Evolutionary conservation across 1,140 invertebrate genomes (phyloP).

Genomic region (Stratiolaelaps scimitus): DNA sequence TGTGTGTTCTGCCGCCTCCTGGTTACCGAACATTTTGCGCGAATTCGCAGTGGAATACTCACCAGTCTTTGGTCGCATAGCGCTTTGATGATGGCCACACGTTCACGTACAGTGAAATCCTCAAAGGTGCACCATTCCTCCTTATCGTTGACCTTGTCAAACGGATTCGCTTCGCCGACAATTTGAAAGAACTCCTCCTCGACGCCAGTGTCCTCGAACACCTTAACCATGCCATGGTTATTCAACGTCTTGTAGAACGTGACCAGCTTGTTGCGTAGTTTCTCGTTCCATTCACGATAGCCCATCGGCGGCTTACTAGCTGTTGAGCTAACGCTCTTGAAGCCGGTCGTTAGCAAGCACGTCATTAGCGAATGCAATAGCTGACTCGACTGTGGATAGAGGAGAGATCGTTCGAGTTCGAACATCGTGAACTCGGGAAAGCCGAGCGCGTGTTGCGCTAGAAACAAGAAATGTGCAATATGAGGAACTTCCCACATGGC

Average conservation of each 20-base stretch:
- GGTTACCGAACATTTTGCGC: no score
- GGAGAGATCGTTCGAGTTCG: constrained; percentile 50
- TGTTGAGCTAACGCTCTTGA: constrained; percentile 16
- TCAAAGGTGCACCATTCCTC: constrained; percentile 19
- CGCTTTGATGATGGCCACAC: constrained; percentile 20
- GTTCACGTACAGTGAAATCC: not conserved
- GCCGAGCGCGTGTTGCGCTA: constrained; percentile 45
- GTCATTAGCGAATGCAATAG: constrained; percentile 50
- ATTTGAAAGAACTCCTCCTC: constrained; percentile 7
- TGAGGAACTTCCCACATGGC: constrained; percentile 38
- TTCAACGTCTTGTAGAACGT: constrained; percentile 2
- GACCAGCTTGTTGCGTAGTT: constrained; percentile 13
- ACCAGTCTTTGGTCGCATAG: constrained; percentile 25
- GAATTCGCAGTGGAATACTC: not conserved
- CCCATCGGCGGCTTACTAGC: constrained; percentile 11
- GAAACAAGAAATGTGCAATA: constrained; percentile 49
- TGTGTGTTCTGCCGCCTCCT: no score
- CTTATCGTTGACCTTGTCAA: constrained; percentile 3
- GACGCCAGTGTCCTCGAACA: constrained; percentile 11
- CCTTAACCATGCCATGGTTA: constrained; percentile 6
- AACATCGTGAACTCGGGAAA: constrained; percentile 47
- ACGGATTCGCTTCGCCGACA: constrained; percentile 2
- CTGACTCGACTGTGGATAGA: constrained; percentile 49
- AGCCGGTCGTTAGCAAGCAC: constrained; percentile 42
- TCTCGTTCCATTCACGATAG: constrained; percentile 23